These are phyloP conservation scores for Uromys caudimaculatus DNA, from an alignment of 2,797 vertebrate genomes.

Conservation along the genomic window DNA sequence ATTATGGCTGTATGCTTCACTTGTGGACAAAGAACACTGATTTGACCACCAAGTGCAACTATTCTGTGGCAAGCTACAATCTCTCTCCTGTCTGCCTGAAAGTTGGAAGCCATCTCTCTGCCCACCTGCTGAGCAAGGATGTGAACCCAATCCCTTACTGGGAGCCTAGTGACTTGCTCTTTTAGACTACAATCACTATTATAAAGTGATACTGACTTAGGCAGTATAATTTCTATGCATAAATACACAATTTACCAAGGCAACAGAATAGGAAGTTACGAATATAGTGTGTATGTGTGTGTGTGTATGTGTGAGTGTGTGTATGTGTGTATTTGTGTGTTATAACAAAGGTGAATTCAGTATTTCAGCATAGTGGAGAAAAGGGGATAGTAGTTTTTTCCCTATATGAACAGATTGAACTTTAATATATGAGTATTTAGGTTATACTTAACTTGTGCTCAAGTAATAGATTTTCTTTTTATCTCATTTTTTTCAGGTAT, in stretches of 20 bases:
- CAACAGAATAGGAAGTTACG: not conserved
- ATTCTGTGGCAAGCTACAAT: not conserved
- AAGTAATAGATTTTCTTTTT: not conserved
- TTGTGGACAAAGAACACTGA: not conserved
- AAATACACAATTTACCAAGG: not conserved
- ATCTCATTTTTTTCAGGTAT: slow-evolving; percentile 88
- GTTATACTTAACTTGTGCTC: not conserved
- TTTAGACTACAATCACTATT: not conserved
- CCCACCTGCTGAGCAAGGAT: not conserved
- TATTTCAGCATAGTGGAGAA: not conserved
- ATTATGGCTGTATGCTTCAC: not conserved
- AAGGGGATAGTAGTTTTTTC: not conserved
- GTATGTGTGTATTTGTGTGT: not conserved
- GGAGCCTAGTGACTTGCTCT: not conserved
- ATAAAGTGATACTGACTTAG: not conserved
- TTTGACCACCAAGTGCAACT: not conserved
- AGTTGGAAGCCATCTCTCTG: not conserved
- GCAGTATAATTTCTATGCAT: not conserved
- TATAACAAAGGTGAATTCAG: not conserved
- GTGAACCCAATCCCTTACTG: not conserved
- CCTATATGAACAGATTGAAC: not conserved
- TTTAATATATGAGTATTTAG: not conserved
- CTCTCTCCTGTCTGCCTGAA: not conserved
- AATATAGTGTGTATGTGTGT: not conserved
- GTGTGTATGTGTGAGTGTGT: not conserved